These are phyloP conservation scores for Actinia tenebrosa DNA, from an alignment of 64 coral and sea anemone genomes.

Conservation along the genomic window DNA sequence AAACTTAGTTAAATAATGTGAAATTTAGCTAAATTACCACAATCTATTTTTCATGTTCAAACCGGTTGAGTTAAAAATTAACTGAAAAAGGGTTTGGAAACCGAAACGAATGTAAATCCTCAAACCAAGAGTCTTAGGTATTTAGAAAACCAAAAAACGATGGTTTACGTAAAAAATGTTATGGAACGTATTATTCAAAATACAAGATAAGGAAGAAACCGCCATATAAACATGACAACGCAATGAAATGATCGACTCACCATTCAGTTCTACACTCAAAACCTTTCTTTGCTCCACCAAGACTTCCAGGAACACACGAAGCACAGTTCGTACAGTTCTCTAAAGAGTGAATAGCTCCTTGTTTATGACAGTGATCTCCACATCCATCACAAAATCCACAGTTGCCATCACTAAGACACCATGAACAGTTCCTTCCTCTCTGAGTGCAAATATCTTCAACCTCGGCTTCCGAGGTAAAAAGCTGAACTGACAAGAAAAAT, in stretches of 20 bases:
- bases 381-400: constrained; percentile 97
- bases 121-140: no score
- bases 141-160: no score
- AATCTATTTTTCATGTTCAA: no score
- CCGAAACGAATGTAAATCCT: no score
- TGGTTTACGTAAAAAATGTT: neutral
- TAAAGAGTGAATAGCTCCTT: constrained; percentile 80
- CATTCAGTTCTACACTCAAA: constrained; percentile 88
- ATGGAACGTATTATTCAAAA: neutral
- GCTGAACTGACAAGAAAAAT: constrained; percentile 22
- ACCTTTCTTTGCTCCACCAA: constrained; percentile 77
- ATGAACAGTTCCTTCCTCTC: constrained; percentile 85
- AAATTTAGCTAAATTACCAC: no score
- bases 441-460: constrained; percentile 46
- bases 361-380: constrained; percentile 88
- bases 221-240: neutral
- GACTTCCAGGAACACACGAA: constrained; percentile 78
- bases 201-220: no score
- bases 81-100: no score
- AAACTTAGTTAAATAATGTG: no score
- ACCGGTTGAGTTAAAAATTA: no score
- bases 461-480: constrained; percentile 36
- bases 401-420: constrained; percentile 94
- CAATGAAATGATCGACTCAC: constrained; percentile 32
- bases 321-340: constrained; percentile 96